Evolutionary conservation across 2,888 invertebrate genomes (phyloP), one percentile per base, ranked within the genome.

Genomic region (Serrognathus titanus): DNA sequence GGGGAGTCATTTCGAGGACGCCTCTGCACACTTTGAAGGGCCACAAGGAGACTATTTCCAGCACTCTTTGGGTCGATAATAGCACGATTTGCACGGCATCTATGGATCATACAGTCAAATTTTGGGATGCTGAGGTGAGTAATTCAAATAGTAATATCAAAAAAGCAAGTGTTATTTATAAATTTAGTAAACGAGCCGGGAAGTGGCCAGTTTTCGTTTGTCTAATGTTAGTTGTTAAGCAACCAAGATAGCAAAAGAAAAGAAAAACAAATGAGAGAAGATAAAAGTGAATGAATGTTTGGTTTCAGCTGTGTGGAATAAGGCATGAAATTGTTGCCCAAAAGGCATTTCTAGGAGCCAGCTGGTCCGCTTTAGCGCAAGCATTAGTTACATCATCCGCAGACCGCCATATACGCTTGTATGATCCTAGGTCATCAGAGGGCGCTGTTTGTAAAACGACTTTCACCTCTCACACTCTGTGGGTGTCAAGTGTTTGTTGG

Each of bases 401-500:
- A 7, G 98, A 99, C 74, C 84, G 92, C 72, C 90, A 94, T 74
- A 82, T 98, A 58, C 82, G 97, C 52, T 79, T 99, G 2, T 98
- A 93, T 75, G 99, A 99, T 79, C 90, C 95, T 1, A 83, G 97
- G 76, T 89, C 91, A 80, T 24, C 80, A 89, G 96, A 94, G 71
- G 95, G 95, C 39, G 80, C 87, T 13, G 80, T 97, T 46, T 92
- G 97, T 6, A 96, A 95, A 77, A 83, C 87, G 9, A 91, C 90
- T 1, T 97, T 91, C 75, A 88, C 91, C 1, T 90, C 90, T 0
- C 98, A 98, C 78, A 86, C 83, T 2, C 89, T 92, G 37, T 98
- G 97, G 97, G 92, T 98, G 11, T 90, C 93, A 65, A 83, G 89
- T 0, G 93, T 97, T 0, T 81, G 85, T 62, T 98, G 98, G 98